Base-by-base conservation (phyloP, 2,888 invertebrate genomes). In the Griposia aprilina region DNA sequence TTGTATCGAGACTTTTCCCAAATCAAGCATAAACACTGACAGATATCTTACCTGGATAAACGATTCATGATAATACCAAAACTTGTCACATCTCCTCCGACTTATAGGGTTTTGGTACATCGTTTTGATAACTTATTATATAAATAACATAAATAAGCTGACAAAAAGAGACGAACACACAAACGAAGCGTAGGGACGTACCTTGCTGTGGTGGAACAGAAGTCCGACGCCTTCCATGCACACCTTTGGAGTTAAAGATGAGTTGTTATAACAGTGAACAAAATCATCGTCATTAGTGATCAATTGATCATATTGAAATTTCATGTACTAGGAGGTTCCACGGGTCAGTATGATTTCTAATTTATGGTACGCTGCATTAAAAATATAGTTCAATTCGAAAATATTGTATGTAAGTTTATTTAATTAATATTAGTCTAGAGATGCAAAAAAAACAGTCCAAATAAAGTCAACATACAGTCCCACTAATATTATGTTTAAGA, bases 151-250 rank as follows among this genome's bases (percentile, higher is more conserved):
- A 92, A 93, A 94, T 89, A 97, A 96, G 96, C 96, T 91, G 94
- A 96, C 94, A 94, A 93, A 95, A 95, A 94, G 89, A 90, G 89
- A 90, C 86, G 87, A 90, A 91, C 84, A 90, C 70, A 79, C 74
- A 88, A 52, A 85, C 80, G 82, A 93, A 93, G 90, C 90, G 80
- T 83, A 87, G 85, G 80, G 84, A 93, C 94, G 95, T 98, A 99
- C 99, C 99, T 99, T 99, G 98, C 99, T 99, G 97, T 99, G 99
- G 91, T 99, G 99, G 97, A 99, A 99, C 92, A 99, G 98, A 90
- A 99, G 98, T 90, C 99, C 99, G 92, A 99, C 99, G 93, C 99
- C 99, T 97, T 99, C 99, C 98, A 99, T 99, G 98, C 99, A 99
- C 94, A 99, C 99, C 97, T 97, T 93, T 67, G 74, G 57, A 87